phyloP scores from a whole-genome alignment of 1,140 invertebrate genomes.

The Akabosia matsudoensis region DNA sequence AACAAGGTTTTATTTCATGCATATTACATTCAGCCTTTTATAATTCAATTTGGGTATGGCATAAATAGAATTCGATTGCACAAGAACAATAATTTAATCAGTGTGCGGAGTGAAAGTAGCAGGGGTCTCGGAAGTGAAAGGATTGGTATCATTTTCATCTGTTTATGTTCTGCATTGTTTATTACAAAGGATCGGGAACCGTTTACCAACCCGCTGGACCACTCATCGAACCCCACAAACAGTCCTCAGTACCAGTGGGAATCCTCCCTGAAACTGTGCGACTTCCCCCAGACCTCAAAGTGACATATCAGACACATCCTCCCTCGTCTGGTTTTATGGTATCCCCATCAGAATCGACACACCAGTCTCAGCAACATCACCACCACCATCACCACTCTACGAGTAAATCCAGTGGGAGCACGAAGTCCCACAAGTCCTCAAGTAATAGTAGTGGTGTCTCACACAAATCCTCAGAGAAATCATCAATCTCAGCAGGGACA shows the following conservation, averaged over 20 bases:
- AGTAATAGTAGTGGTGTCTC: neutral
- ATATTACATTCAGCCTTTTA: too few relatives aligned
- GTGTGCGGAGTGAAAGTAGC: neutral
- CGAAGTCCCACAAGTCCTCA: conserved; percentile 22
- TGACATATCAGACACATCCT: conserved; percentile 46
- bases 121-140: neutral
- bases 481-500: conserved; percentile 22
- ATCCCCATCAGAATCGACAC: neutral
- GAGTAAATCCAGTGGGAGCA: conserved; percentile 10
- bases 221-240: conserved; percentile 46
- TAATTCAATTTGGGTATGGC: too few relatives aligned
- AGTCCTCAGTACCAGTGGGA: conserved; percentile 28
- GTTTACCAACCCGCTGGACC: conserved; percentile 47
- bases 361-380: neutral
- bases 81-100: neutral
- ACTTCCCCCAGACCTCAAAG: conserved; percentile 45
- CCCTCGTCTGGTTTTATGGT: conserved; percentile 20
- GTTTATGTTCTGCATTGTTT: too few relatives aligned
- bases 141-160: too few relatives aligned
- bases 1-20: too few relatives aligned
- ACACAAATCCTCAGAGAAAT: conserved; percentile 8
- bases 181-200: conserved; percentile 23
- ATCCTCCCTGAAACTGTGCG: conserved; percentile 43
- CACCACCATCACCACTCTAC: neutral
- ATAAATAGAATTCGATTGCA: too few relatives aligned